These are phyloP conservation scores for Alces alces DNA, from an alignment of 2,113 vertebrate genomes.

Conservation along the genomic window DNA sequence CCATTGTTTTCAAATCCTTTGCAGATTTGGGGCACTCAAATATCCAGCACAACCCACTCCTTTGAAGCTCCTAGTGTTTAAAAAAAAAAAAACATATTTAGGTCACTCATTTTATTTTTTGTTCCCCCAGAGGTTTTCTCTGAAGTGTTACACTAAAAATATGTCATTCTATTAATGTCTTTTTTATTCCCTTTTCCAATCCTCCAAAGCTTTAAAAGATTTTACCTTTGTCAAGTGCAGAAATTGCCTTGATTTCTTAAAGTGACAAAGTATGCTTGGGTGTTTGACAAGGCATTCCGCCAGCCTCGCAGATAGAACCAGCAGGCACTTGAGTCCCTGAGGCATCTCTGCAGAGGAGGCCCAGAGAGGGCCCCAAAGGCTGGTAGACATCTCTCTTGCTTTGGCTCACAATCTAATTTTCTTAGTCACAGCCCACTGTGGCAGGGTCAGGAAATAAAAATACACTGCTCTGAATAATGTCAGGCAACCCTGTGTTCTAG, in stretches of 20 bases:
- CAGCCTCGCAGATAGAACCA: neutral
- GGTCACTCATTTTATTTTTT: slow-evolving; percentile 73
- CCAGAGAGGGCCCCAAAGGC: too few species aligned
- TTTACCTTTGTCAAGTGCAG: slow-evolving; percentile 59
- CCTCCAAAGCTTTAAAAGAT: slow-evolving; percentile 66
- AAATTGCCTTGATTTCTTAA: slow-evolving; percentile 71
- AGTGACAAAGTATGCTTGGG: slow-evolving; percentile 43
- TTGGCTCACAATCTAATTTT: neutral
- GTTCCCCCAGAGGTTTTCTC: slow-evolving; percentile 70
- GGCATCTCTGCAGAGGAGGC: neutral
- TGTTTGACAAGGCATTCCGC: neutral
- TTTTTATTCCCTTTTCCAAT: slow-evolving; percentile 65
- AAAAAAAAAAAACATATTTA: slow-evolving; percentile 57
- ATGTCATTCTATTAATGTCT: slow-evolving; percentile 74
- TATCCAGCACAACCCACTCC: slow-evolving; percentile 38
- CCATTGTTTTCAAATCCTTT: slow-evolving; percentile 59
- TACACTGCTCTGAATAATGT: neutral
- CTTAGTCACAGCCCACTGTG: neutral
- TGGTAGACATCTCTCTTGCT: neutral
- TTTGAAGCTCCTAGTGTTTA: slow-evolving; percentile 51
- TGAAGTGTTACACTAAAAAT: slow-evolving; percentile 73
- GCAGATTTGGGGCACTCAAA: slow-evolving; percentile 42
- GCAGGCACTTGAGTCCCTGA: neutral
- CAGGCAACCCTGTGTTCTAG: neutral
- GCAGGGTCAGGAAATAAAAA: neutral